Base-by-base conservation (phyloP, 1,140 invertebrate species). In the Centruroides sculpturatus region DNA sequence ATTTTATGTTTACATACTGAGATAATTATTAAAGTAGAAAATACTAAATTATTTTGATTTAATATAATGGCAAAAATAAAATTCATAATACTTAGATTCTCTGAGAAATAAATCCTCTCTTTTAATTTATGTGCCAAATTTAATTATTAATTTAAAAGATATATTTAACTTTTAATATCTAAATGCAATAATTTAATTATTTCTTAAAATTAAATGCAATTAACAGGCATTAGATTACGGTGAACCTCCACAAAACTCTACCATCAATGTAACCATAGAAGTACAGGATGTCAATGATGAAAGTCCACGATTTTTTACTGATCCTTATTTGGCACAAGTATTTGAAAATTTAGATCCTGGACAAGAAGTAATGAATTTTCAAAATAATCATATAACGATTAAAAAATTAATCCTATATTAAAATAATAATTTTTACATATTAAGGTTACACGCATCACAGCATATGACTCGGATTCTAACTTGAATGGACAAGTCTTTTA, bases 251-350 rank as follows among this genome's bases (percentile, higher is more conserved):
- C 71, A 87, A 61, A 85, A 77, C 62, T 81, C 81, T 64, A 77
- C 77, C 52, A 88, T 87, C 58, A 82, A 84, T 67, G 82, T 92
- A 0, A 85, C 86, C 64, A 80, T 92, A 1, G 83, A 87, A 71
- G 79, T 92, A 3, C 69, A 85, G 59, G 88, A 91, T 67, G 77
- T 87, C 0, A 91, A 90, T 56, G 73, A 74, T 59, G 71, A 74
- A 55, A 56, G 61, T 3, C 79, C 79, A 5, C 63, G 70, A n/a
- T 80, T 80, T 64, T 66, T 69, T 12, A 75, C 77, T 41, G 65
- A 72, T 57, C 70, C 74, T 0, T 71, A 71, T 56, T 59, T 68
- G 11, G 72, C 77, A 51, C 66, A 68, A 52, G 69, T 79, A 0
- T 61, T 63, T 41, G 77, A 79, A 67, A 76, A 76, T 57, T 52